Evolutionary conservation across 2,113 vertebrate species (phyloP).

Genomic region (Carassius auratus): DNA sequence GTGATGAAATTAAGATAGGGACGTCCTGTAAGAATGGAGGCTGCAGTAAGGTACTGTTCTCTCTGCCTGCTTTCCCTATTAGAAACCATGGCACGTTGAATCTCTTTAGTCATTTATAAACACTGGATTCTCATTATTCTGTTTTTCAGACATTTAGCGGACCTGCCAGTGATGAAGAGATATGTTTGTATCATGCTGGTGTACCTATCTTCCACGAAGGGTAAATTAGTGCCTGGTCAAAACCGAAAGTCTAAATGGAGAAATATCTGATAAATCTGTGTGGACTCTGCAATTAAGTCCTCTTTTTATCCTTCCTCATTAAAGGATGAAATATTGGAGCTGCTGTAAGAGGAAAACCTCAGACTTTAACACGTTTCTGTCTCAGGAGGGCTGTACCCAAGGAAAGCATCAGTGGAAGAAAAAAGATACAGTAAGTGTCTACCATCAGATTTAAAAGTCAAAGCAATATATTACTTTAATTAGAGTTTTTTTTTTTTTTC

Average conservation of each 20-base stretch:
- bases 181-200: slow-evolving; percentile 88
- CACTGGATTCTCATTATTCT: slow-evolving; percentile 29
- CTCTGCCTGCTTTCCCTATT: not conserved
- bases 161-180: slow-evolving; percentile 80
- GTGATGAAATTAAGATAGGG: slow-evolving; percentile 89
- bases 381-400: slow-evolving; percentile 90
- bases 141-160: slow-evolving; percentile 82
- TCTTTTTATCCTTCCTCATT: slow-evolving; percentile 35
- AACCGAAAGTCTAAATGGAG: not conserved
- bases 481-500: too few species aligned
- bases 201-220: slow-evolving; percentile 97
- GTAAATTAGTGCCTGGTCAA: slow-evolving; percentile 68
- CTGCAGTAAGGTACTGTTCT: slow-evolving; percentile 84
- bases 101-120: not conserved
- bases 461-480: not conserved
- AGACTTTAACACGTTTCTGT: slow-evolving; percentile 92
- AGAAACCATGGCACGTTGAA: not conserved
- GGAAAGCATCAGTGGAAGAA: slow-evolving; percentile 90
- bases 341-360: slow-evolving; percentile 97
- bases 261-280: not conserved
- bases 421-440: slow-evolving; percentile 83
- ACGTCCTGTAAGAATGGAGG: slow-evolving; percentile 92
- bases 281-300: not conserved
- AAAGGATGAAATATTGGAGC: slow-evolving; percentile 98
- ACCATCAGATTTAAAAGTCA: slow-evolving; percentile 9